Evolutionary conservation across 2,113 vertebrate genomes (phyloP).

Genomic region (Petaurus breviceps): DNA sequence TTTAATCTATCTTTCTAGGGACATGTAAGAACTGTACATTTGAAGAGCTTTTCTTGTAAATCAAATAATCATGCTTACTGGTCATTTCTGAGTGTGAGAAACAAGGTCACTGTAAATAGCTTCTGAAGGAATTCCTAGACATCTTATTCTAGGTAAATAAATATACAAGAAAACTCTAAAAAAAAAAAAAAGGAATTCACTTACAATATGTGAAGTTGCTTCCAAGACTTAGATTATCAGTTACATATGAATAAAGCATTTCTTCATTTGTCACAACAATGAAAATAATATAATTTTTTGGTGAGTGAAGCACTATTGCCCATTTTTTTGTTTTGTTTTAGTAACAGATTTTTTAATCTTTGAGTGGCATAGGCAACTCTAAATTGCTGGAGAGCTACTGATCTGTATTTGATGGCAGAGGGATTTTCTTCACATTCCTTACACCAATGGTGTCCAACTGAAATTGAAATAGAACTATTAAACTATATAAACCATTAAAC

Average conservation of each 20-base stretch:
- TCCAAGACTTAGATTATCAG: constrained; percentile 36
- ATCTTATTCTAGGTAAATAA: constrained; percentile 18
- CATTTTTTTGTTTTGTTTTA: background rate
- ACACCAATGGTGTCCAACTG: background rate
- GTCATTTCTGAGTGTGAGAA: constrained; percentile 57
- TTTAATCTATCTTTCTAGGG: constrained; percentile 1
- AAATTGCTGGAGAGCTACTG: background rate
- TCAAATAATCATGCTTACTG: background rate
- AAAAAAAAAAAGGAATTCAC: constrained; percentile 56
- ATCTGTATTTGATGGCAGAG: background rate
- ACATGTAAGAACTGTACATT: constrained; percentile 41
- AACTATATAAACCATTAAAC: background rate
- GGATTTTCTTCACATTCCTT: background rate
- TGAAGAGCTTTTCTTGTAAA: background rate
- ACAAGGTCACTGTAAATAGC: constrained; percentile 35
- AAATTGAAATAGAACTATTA: background rate
- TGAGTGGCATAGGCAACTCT: background rate
- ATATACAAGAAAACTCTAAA: constrained; percentile 19
- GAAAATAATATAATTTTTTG: background rate
- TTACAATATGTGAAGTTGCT: background rate
- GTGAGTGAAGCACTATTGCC: background rate
- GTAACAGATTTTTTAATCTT: background rate
- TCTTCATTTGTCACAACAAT: constrained; percentile 6
- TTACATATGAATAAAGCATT: constrained; percentile 24
- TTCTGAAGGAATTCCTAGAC: constrained; percentile 46